A percentile compares a stretch with the other conserved stretches of the same genome.
These are phyloP conservation scores for Tiphia femorata DNA, from an alignment of 2,888 invertebrate species.

Conservation along the genomic window DNA sequence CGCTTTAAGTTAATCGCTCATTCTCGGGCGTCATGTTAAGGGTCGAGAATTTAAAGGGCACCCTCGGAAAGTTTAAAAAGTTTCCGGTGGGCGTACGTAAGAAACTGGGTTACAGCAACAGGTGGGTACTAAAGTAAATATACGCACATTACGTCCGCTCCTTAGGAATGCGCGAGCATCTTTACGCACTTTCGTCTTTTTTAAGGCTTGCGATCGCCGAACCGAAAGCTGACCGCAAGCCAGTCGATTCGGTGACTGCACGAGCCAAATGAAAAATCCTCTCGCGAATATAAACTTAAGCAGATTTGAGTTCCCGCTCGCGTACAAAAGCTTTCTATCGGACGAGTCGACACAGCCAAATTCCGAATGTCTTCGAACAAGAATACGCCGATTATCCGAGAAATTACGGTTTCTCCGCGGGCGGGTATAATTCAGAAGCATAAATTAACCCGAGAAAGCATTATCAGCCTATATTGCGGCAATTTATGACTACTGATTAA, in stretches of 20 bases:
- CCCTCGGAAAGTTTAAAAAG: conserved; percentile 58
- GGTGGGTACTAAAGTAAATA: conserved; percentile 66
- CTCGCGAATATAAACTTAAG: no score
- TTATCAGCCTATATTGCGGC: conserved; percentile 58
- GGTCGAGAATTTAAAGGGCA: conserved; percentile 47
- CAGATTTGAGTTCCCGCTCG: background rate
- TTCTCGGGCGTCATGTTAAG: conserved; percentile 23
- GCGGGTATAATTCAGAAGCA: conserved; percentile 31
- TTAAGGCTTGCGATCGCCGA: no score
- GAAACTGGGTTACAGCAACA: conserved; percentile 65
- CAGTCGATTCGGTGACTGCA: no score
- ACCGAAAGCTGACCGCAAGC: no score
- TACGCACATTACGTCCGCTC: conserved; percentile 64
- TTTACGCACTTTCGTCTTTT: conserved; percentile 37
- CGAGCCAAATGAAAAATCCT: no score
- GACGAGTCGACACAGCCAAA: no score
- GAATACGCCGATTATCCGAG: background rate
- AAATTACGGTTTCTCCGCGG: conserved; percentile 3
- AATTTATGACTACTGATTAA: conserved; percentile 61
- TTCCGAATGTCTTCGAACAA: no score
- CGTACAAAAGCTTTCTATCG: background rate
- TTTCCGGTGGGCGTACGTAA: conserved; percentile 57
- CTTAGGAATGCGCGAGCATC: conserved; percentile 38
- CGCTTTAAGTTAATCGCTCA: conserved; percentile 28
- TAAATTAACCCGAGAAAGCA: conserved; percentile 51